These are phyloP conservation scores for Amia ocellicauda DNA, from an alignment of 2,113 vertebrate species.

Conservation along the genomic window DNA sequence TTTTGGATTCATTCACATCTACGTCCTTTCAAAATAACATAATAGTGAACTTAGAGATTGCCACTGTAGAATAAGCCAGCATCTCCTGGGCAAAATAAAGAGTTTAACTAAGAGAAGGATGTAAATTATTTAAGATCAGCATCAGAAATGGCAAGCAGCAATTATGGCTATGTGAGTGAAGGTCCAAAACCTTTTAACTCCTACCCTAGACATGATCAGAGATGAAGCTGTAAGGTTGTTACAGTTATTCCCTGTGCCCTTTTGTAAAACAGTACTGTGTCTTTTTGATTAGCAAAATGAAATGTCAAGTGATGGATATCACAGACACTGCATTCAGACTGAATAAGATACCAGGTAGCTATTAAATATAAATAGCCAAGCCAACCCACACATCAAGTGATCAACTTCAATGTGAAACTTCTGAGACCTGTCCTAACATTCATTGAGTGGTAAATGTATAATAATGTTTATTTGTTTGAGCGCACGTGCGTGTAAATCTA, in stretches of 20 bases:
- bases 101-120: no score
- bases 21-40: no score
- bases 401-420: no score
- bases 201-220: neutral
- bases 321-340: neutral
- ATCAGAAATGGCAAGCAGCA: neutral
- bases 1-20: no score
- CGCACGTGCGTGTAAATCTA: no score
- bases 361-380: slow-evolving; percentile 1
- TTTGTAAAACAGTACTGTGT: neutral
- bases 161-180: neutral
- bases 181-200: neutral
- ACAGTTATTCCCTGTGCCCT: neutral
- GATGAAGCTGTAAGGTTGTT: neutral
- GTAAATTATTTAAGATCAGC: no score
- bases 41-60: no score
- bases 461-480: no score
- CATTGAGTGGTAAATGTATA: no score
- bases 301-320: slow-evolving; percentile 4
- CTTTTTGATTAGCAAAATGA: neutral
- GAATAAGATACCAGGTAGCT: neutral
- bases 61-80: no score
- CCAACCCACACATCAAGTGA: neutral
- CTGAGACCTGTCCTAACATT: no score
- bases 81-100: no score